These are phyloP conservation scores for Metridium senile DNA, from an alignment of 92 coral and sea anemone species.

Conservation along the genomic window DNA sequence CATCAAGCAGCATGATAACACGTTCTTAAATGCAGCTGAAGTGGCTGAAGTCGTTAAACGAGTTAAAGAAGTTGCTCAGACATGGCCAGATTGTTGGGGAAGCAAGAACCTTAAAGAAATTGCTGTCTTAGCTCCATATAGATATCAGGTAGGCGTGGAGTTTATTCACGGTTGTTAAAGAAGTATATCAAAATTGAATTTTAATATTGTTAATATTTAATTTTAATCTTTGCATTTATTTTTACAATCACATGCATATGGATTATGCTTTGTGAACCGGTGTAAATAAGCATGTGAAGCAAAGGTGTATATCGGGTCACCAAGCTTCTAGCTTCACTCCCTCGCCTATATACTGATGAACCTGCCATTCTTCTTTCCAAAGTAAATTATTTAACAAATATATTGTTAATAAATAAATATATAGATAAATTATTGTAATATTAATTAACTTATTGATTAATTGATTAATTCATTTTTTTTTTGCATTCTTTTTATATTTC, in stretches of 20 bases:
- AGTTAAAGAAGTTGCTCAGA: constrained; percentile 55
- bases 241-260: too few relatives aligned
- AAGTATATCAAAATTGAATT: too few relatives aligned
- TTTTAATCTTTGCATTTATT: too few relatives aligned
- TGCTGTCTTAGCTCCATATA: constrained; percentile 72
- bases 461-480: too few relatives aligned
- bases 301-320: too few relatives aligned
- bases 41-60: constrained; percentile 61
- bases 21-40: constrained; percentile 75
- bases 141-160: constrained; percentile 62
- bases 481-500: too few relatives aligned
- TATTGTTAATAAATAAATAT: background rate
- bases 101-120: constrained; percentile 50
- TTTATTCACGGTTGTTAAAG: background rate
- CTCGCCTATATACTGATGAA: background rate
- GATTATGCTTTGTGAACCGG: too few relatives aligned
- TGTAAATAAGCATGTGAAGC: too few relatives aligned
- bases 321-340: background rate
- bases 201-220: too few relatives aligned
- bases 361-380: background rate
- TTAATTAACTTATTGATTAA: too few relatives aligned
- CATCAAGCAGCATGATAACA: constrained; percentile 55
- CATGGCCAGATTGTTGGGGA: constrained; percentile 84
- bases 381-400: too few relatives aligned
- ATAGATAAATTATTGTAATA: too few relatives aligned